Conservation (phyloP, 2,797 vertebrate species). For the Aplochiton taeniatus region DNA sequence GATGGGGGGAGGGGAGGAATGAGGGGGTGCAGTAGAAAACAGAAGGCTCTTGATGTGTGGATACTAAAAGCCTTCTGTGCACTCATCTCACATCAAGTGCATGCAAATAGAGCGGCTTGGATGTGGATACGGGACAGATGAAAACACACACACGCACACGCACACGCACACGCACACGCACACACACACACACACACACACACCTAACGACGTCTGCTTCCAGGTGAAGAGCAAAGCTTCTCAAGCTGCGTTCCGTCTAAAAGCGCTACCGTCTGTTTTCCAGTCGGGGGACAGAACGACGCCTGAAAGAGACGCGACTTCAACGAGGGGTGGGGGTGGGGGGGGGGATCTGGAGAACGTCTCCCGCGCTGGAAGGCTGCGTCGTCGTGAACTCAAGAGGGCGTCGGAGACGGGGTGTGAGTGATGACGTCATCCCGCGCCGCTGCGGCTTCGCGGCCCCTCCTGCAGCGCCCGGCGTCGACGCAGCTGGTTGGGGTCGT, state of each 20-base stretch:
- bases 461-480: too few species aligned
- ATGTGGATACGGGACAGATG: constrained; percentile 31
- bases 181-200: constrained; percentile 6
- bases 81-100: constrained; percentile 63
- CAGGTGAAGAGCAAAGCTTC: constrained; percentile 31
- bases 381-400: too few species aligned
- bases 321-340: too few species aligned
- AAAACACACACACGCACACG: constrained; percentile 22
- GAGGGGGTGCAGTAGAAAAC: neutral
- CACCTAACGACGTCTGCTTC: constrained; percentile 27
- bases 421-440: too few species aligned
- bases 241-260: constrained; percentile 30
- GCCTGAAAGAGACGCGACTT: too few species aligned
- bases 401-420: too few species aligned
- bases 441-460: too few species aligned
- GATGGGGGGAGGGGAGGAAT: neutral
- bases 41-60: constrained; percentile 56
- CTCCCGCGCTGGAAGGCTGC: too few species aligned
- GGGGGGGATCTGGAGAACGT: too few species aligned
- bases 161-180: neutral
- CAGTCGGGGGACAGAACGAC: too few species aligned
- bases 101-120: constrained; percentile 55
- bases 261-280: neutral
- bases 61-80: constrained; percentile 45
- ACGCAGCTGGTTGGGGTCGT: too few species aligned